Evolutionary conservation across 64 coral and sea anemone species (phyloP).

Genomic region (Dendronephthya gigantea): DNA sequence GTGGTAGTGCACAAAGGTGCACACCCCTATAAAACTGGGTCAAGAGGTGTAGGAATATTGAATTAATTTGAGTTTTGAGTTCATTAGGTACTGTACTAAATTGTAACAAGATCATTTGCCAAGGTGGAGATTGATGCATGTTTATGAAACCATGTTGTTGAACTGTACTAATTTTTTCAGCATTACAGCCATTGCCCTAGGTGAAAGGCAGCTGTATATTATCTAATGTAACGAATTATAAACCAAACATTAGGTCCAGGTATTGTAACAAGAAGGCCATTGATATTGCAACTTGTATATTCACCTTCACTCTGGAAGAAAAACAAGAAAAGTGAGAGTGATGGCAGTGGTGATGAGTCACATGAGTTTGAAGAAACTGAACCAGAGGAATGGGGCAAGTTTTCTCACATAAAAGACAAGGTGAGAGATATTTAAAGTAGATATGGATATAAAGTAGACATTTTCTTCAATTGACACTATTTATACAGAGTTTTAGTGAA

Average conservation of each 20-base stretch:
- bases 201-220: no score
- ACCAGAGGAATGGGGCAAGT: constrained; percentile 96
- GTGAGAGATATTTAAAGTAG: constrained; percentile 17
- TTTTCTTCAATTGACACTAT: neutral
- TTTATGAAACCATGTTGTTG: no score
- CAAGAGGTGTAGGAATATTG: no score
- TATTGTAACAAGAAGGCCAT: constrained; percentile 68
- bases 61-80: no score
- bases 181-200: no score
- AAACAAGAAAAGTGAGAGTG: constrained; percentile 33
- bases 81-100: no score
- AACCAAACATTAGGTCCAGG: constrained; percentile 45
- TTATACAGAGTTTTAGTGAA: neutral
- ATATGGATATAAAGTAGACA: neutral
- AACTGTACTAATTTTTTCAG: no score
- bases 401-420: constrained; percentile 86
- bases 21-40: no score
- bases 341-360: constrained; percentile 34
- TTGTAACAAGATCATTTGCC: no score
- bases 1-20: no score
- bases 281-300: constrained; percentile 76
- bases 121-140: no score
- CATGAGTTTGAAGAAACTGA: constrained; percentile 49
- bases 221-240: no score
- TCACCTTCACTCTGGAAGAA: constrained; percentile 42